These are phyloP conservation scores for Gambusia affinis DNA, from an alignment of 2,113 vertebrate species.

Conservation along the genomic window DNA sequence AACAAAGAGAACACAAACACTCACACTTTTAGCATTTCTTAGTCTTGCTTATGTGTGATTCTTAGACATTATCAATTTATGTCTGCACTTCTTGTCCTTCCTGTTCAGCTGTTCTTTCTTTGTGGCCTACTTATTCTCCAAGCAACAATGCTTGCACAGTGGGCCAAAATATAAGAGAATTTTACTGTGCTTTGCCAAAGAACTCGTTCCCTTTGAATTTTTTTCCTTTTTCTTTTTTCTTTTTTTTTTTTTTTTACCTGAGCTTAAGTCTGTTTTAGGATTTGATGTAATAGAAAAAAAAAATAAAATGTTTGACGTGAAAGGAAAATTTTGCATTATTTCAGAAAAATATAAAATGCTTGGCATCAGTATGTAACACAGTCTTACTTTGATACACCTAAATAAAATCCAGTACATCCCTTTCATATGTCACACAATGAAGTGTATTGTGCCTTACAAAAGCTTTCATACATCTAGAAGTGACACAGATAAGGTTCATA, in stretches of 20 bases:
- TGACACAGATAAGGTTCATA: not conserved
- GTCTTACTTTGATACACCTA: not conserved
- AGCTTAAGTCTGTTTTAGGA: not conserved
- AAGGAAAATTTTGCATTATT: not conserved
- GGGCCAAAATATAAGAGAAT: conserved; percentile 17
- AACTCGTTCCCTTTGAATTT: not conserved
- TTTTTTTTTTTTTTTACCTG: not conserved
- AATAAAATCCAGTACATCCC: not conserved
- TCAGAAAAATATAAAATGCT: not conserved
- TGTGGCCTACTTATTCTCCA: conserved; percentile 48
- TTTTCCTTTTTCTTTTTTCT: not conserved
- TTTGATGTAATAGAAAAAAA: not conserved
- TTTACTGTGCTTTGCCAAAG: not conserved
- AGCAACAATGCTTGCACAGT: conserved; percentile 29
- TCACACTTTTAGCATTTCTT: conserved; percentile 36
- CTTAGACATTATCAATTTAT: conserved; percentile 50
- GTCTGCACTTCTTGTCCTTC: conserved; percentile 47
- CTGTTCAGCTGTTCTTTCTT: conserved; percentile 42
- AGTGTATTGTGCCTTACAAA: not conserved
- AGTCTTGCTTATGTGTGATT: conserved; percentile 51
- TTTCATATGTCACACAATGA: not conserved
- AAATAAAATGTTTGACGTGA: not conserved
- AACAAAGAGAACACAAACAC: conserved; percentile 42
- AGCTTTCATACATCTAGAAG: not conserved
- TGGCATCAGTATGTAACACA: not conserved